Base-by-base conservation (phyloP, 2,888 invertebrate genomes). In the Phalera bucephala region DNA sequence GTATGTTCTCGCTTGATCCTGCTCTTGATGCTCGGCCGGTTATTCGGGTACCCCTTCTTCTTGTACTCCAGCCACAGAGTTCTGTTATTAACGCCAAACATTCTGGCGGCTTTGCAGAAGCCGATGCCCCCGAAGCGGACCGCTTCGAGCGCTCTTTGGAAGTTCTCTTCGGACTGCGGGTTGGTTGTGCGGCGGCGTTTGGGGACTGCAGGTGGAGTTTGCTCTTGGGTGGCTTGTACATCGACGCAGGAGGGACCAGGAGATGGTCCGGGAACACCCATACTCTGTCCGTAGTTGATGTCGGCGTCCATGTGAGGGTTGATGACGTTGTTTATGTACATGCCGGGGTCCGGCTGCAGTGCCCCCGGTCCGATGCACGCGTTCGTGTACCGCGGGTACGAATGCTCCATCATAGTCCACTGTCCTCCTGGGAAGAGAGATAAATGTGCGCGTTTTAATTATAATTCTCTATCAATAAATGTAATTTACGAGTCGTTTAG, bases 41-140 rank as follows among this genome's bases (percentile, higher is more conserved):
- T 94, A 63, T 95, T 94, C 1, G 95, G 95, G 75, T 96, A 96
- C 0, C 96, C 96, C 27, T 94, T 93, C 75, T 95, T 95, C 67
- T 95, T 95, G 72, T 95, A 96, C 69, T 96, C 96, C 22, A 96
- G 84, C 96, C 96, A 96, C 1, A 96, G 85, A 0, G 96, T 96
- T 37, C 96, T 91, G 80, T 96, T 96, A 79, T 96, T 96, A 9
- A 96, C 95, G 17, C 96, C 96, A 75, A 94, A 96, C 83, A 95
- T 92, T 33, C 95, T 90, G 0, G 96, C 96, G 5, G 96, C 96
- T 66, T 95, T 95, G 78, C 96, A 96, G 79, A 96, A 96, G 1
- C 96, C 96, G 54, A 96, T 95, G 22, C 95, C 95, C 12, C 96
- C 96, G 64, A 93, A 94, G 44, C 95, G 91, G 0, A 96, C 96